Base-by-base conservation (phyloP, 2,888 invertebrate species). In the Drosophila ustulata region DNA sequence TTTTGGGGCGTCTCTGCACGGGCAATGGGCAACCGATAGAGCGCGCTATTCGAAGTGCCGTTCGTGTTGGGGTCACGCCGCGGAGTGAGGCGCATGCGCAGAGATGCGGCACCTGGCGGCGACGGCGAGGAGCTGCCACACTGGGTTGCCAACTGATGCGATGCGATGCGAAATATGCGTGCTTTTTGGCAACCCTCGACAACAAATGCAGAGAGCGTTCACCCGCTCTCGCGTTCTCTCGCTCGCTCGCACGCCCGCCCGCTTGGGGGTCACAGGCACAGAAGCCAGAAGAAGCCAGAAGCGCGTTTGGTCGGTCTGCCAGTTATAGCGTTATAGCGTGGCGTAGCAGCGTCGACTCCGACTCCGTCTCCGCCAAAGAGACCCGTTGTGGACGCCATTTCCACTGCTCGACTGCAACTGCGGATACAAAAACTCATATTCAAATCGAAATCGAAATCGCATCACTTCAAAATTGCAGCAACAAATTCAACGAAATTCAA, bases 31-130 rank as follows among this genome's bases (percentile, higher is more conserved):
- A 26, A 47, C 47, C 57, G 57, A 47, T 57, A 37, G 5, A 39
- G 52, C 52, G 52, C 52, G 52, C 9, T 39, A 28, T 52, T 52
- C 25, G 52, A 52, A 41, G 25, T 23, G 25, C 25, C 37, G 11
- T 41, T 18, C 2, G 39, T 34, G 45, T 46, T 32, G 73, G 65
- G 64, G 71, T 57, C 61, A 18, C 9, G 34, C 11, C 9, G 34
- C 9, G 7, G 57, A 58, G 45, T 62, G 39, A 76, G 66, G 58
- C 75, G 75, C 75, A 76, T 59, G 75, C 75, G 71, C 77, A 39
- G 6, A 62, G 49, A 3, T 0, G 28, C 30, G 41, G 28, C 55
- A 64, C 56, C 61, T 63, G 70, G 53, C 23, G 9, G 34, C 9
- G 32, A 37, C 18, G 23, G 23, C 13, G 23, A 28, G 5, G 37